A percentile compares a stretch with the other conserved stretches of the same genome.
Evolutionary conservation across 2,113 vertebrate genomes (phyloP).

Genomic region (Macroglossus sobrinus): DNA sequence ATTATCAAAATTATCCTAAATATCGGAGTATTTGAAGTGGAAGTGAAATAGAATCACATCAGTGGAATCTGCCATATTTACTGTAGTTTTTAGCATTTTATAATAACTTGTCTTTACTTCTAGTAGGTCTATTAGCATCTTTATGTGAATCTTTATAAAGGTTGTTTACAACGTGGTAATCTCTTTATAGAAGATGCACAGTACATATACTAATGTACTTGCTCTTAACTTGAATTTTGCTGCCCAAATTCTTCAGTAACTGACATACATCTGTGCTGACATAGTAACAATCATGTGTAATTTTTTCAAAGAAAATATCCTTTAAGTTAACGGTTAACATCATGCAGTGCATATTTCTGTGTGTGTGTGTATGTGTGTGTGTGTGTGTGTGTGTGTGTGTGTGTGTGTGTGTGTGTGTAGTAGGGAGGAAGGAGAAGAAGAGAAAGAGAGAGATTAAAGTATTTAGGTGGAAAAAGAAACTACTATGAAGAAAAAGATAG

Average conservation of each 20-base stretch:
- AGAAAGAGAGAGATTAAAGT: neutral
- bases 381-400: neutral
- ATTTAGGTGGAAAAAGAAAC: neutral
- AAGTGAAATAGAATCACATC: neutral
- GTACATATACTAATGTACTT: neutral
- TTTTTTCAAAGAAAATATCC: neutral
- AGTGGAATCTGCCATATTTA: neutral
- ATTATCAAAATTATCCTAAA: neutral
- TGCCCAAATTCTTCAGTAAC: neutral
- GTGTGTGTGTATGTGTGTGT: neutral
- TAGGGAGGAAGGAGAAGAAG: neutral
- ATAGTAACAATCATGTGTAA: neutral
- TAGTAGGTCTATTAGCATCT: neutral
- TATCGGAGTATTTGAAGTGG: constrained; percentile 8
- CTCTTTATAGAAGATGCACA: neutral
- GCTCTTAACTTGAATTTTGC: neutral
- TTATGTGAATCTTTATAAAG: neutral
- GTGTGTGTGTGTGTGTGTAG: neutral
- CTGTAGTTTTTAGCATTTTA: neutral
- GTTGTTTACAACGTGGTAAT: neutral
- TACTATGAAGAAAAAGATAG: neutral
- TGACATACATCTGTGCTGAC: neutral
- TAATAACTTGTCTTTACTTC: neutral
- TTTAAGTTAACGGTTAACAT: neutral
- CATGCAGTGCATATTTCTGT: neutral